Evolutionary conservation across 1,140 invertebrate species (phyloP), one percentile per base, ranked within the genome.

Genomic region (Lysiphlebus fabarum): DNA sequence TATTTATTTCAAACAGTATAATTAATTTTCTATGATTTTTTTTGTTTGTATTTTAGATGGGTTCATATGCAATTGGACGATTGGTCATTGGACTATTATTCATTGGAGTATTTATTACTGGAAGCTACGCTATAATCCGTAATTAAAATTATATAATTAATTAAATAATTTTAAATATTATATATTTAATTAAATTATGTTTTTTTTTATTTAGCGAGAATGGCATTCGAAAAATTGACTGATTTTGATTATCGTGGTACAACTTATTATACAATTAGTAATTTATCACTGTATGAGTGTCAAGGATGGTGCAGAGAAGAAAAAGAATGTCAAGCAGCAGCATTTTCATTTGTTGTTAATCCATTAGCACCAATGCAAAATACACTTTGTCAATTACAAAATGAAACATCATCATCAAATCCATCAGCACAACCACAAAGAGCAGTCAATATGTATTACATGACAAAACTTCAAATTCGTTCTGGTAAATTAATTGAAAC

Each of bases 291-390:
- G 37, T 94, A 93, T 82, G 93, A 96, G 78, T 96, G 93, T 74
- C 92, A 96, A 74, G 92, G 92, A 37, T 95, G 92, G 92, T 96
- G 93, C 73, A 80, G 91, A 58, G 92, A 95, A 70, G 93, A 96
- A 69, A 84, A 87, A 0, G 92, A 95, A 67, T 96, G 93, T 71
- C 91, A 92, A 67, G 91, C 93, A 2, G 91, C 91, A 1, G 87
- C 91, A 8, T 96, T 95, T 74, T 93, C 91, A 77, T 95, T 95
- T 74, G 92, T 95, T 4, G 82, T 94, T 38, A 96, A 96, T 76
- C 93, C 93, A 4, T 75, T 96, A 69, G 91, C 92, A 55, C 92
- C 93, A 1, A 86, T 91, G 42, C 92, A 96, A 81, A 93, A 96
- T 74, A 96, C 94, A 5, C 81, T 93, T 48, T 96, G 94, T 73